phyloP scores from a whole-genome alignment of 2,797 vertebrate genomes.

The Sebastes cheni region DNA sequence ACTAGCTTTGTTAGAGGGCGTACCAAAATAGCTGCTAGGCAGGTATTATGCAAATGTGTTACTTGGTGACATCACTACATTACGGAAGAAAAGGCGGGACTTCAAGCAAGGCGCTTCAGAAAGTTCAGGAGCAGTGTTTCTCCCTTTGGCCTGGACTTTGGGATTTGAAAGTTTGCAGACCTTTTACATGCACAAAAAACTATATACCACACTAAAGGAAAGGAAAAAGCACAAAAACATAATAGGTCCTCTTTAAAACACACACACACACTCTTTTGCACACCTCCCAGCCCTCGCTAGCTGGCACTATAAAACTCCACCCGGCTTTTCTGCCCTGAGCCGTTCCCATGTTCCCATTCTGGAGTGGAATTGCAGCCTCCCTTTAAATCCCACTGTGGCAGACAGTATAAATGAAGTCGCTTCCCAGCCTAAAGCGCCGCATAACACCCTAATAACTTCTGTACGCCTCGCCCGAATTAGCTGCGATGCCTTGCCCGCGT shows the following conservation, averaged over 20 bases:
- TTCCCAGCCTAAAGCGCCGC: conserved; percentile 56
- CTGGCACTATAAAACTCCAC: conserved; percentile 47
- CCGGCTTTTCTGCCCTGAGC: conserved; percentile 49
- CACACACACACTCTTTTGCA: neutral
- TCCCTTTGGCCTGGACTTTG: too few species aligned
- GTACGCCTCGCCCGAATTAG: conserved; percentile 57
- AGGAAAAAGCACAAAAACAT: too few species aligned
- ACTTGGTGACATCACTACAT: too few species aligned
- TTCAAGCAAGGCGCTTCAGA: too few species aligned
- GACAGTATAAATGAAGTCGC: conserved; percentile 68
- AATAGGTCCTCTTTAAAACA: neutral
- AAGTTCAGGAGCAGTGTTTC: too few species aligned
- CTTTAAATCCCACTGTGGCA: conserved; percentile 65
- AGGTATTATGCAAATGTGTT: too few species aligned
- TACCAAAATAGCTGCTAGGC: too few species aligned
- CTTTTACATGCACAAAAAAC: too few species aligned
- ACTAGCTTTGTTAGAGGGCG: too few species aligned
- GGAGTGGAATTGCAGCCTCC: conserved; percentile 38
- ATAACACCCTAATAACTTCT: conserved; percentile 69
- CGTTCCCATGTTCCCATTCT: conserved; percentile 57
- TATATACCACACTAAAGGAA: too few species aligned
- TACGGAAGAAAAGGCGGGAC: too few species aligned
- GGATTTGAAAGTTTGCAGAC: too few species aligned
- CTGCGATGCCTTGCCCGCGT: conserved; percentile 37
- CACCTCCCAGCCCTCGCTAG: neutral